Percentiles rank a stretch among this genome's conserved stretches.
Conservation (phyloP, 2,888 invertebrate species). For the Frankliniella fusca region DNA sequence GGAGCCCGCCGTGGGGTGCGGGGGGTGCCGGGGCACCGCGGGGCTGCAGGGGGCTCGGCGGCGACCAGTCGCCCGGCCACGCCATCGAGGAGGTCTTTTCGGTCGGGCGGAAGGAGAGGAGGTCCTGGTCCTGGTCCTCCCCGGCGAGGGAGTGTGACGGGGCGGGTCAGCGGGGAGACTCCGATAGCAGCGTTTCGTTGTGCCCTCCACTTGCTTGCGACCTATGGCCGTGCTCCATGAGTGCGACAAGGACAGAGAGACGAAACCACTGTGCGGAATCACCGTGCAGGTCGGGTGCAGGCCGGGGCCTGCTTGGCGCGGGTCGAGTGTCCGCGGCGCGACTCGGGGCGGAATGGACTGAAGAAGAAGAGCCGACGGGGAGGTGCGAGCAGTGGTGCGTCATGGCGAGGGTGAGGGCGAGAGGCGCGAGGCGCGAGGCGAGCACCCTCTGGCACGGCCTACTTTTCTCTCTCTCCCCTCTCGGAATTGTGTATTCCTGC, state of each 20-base stretch:
- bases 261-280: no score
- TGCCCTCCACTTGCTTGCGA: no score
- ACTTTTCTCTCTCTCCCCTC: neutral
- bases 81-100: neutral
- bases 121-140: no score
- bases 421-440: neutral
- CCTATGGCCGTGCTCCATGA: no score
- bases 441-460: neutral
- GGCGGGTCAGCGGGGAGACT: no score
- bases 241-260: no score
- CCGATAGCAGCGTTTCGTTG: no score
- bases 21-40: neutral
- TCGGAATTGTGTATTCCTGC: neutral
- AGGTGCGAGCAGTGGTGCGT: no score
- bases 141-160: no score
- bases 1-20: neutral
- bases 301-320: no score
- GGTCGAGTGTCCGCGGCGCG: neutral
- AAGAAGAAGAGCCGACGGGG: neutral
- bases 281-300: no score
- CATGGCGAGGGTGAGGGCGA: neutral
- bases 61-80: neutral
- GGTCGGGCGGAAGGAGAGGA: no score
- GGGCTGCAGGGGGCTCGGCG: neutral
- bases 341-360: neutral